Percentiles rank a stretch among this genome's conserved stretches.
Conservation (phyloP, 1,140 invertebrate species). For the Brachionus asplanchnoidis region DNA sequence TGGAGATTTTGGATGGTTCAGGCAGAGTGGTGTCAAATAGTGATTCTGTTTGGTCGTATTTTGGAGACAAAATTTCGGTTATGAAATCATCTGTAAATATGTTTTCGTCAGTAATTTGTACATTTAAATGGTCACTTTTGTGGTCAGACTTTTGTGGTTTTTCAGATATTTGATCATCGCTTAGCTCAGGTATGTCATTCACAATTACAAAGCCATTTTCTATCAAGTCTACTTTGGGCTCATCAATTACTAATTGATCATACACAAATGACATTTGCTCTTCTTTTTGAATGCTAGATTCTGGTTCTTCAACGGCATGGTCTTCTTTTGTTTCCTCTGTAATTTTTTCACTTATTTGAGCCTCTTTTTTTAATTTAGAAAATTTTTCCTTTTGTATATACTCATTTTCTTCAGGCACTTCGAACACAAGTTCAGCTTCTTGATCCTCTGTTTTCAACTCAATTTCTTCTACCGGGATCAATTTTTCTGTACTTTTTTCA, state of each 20-base stretch:
- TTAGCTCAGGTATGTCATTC: not conserved
- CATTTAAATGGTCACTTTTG: too few relatives aligned
- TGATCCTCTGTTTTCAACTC: too few relatives aligned
- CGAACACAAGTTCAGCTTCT: too few relatives aligned
- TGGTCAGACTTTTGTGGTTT: not conserved
- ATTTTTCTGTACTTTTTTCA: not conserved
- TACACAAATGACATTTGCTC: not conserved
- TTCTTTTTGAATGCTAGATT: not conserved
- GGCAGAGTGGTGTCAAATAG: not conserved
- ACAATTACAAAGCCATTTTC: not conserved
- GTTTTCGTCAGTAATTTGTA: not conserved
- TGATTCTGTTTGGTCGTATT: not conserved
- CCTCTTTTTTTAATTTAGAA: not conserved
- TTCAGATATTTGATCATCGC: not conserved
- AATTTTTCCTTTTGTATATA: not conserved
- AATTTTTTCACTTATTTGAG: not conserved
- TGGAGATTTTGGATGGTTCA: not conserved
- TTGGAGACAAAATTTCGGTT: not conserved
- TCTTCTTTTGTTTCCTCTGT: too few relatives aligned
- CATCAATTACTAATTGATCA: not conserved
- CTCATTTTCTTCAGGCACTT: not conserved
- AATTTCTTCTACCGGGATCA: too few relatives aligned
- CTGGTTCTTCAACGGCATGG: too few relatives aligned
- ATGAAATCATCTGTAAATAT: not conserved
- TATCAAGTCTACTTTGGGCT: not conserved